phyloP scores from a whole-genome alignment of 2,113 vertebrate genomes.

The Echinops telfairi region DNA sequence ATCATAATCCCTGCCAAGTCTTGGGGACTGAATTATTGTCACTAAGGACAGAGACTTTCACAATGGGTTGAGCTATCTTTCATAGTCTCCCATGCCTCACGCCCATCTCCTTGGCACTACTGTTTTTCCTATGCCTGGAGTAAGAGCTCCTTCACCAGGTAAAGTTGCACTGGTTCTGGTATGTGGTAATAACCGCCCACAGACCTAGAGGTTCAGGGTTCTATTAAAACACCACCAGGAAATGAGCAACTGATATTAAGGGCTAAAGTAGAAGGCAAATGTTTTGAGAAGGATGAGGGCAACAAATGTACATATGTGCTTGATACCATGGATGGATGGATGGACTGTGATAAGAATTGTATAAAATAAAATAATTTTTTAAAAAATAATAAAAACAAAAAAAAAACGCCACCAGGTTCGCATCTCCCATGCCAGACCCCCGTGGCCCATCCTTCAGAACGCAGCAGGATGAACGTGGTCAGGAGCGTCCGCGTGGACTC shows the following conservation, averaged over 20 bases:
- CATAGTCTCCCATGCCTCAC: background rate
- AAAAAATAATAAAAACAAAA: too few species aligned
- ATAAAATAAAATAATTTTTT: too few species aligned
- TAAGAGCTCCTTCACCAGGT: background rate
- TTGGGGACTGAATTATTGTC: background rate
- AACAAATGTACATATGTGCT: too few species aligned
- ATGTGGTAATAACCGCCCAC: background rate
- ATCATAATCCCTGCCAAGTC: background rate
- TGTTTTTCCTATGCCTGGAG: slow-evolving; percentile 12
- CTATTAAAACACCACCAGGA: background rate
- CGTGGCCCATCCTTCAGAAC: background rate
- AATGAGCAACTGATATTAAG: too few species aligned
- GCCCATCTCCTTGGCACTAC: background rate
- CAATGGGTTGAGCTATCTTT: background rate
- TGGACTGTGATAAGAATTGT: too few species aligned
- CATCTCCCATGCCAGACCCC: background rate
- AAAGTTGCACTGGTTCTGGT: slow-evolving; percentile 3
- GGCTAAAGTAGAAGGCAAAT: too few species aligned
- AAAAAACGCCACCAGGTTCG: background rate
- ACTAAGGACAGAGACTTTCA: background rate
- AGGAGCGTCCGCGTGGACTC: background rate
- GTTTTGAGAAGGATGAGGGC: too few species aligned
- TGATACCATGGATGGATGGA: too few species aligned
- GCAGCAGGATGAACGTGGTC: background rate
- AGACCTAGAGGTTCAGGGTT: background rate